Base-by-base conservation (phyloP, 2,113 vertebrate genomes). In the Chrysochloris asiatica region DNA sequence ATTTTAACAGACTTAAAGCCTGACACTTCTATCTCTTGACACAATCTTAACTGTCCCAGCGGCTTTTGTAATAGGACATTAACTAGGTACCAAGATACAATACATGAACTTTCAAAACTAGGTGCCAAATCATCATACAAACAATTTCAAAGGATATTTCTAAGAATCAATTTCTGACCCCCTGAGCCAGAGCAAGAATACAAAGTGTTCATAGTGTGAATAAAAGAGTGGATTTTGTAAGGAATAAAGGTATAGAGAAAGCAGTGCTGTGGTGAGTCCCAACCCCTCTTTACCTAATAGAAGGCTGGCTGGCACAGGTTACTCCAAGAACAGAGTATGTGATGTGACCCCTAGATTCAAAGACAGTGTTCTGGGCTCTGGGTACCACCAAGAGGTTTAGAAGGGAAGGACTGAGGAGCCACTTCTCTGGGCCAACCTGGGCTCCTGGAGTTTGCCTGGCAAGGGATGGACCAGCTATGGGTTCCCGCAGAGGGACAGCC, bases 121-220 rank as follows among this genome's bases (percentile, higher is more conserved):
- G 45, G 38, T 50, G 21, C n/a, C 83, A 72, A 93, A 76, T 36
- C 47, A 61, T 45, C 71, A 28, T 28, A 43, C 28, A 71, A 86
- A 93, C 1, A 82, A 90, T 82, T 83, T 86, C 85, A 81, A 79
- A 77, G n/a, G 65, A 84, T 67, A 63, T 79, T 45, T 83, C 83
- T 26, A 69, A 92, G 43, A 92, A 63, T 30, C 33, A 56, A n/a
- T 93, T 83, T 72, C 73, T 83, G 63, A 65, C 30, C 9, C 3
- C 63, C 52, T 76, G 9, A 17, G 56, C 61, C 52, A 81, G 45
- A 86, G 45, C 14, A 86, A 90, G 21, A 78, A 47, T 38, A 79
- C 71, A 80, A 75, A 54, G 43, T 19, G 4, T 13, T 2, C 19
- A 56, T 56, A 56, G 26, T 10, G 33, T 30, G 4, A 12, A 67